Base-by-base conservation (phyloP, 2,113 vertebrate species). In the Motacilla tschutschensis region DNA sequence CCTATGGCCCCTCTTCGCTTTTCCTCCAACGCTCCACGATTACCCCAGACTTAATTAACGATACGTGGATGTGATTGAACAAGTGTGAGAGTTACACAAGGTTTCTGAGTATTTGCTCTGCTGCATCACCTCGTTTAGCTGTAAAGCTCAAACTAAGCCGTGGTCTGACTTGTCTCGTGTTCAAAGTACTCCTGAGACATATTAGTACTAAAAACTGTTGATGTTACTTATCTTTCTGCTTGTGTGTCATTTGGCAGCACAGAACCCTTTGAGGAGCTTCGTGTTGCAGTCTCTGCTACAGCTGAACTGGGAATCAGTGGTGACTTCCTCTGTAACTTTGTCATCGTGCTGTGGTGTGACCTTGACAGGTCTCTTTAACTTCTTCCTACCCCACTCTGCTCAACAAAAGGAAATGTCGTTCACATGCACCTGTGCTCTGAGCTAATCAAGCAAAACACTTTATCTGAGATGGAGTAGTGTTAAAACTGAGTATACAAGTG, bases 331-430 rank as follows among this genome's bases (percentile, higher is more conserved):
- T 76, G 51, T 82, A 83, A 91, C 81, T 91, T 92, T 81, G 78
- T 51, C 85, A 73, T 70, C 66, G 33, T 75, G 74, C 65, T 43
- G 57, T 64, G 66, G n/a, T 54, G 31, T 88, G 88, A 91, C 90
- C 93, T 93, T 93, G 78, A n/a, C 46, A 51, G 67, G 25, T 75
- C 33, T 83, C 40, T 55, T 18, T 48, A 74, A 83, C n/a, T 83
- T 74, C 47, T 75, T 51, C 43, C 7, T n/a, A 8, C 21, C 36
- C n/a, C 12, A 17, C 14, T 5, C 0, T 17, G 19, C 50, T 72
- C 51, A 15, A 1, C 40, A 24, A 8, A 53, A 48, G 62, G 20
- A 35, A 24, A 25, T 6, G 4, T 25, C 5, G 2, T 25, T 44
- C 22, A 0, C 16, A 83, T 51, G 22, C 6, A 59, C 70, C 35